phyloP scores from a whole-genome alignment of 1,140 invertebrate genomes.

The Apis dorsata region DNA sequence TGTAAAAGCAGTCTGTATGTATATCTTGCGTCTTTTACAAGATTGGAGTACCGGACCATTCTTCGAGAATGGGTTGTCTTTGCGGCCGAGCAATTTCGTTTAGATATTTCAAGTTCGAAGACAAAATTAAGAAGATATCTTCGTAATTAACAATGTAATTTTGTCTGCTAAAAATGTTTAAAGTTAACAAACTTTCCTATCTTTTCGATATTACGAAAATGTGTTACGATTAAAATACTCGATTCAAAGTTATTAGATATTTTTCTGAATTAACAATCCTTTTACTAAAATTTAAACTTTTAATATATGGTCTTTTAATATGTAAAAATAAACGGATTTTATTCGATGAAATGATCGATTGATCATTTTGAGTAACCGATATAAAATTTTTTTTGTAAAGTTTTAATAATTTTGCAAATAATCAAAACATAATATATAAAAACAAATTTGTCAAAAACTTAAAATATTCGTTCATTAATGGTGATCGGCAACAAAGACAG shows the following conservation, averaged over 20 bases:
- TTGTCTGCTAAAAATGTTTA: neutral
- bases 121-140: neutral
- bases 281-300: neutral
- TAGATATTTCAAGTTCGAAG: neutral
- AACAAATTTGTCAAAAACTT: neutral
- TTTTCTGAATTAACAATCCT: neutral
- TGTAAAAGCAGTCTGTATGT: conserved; percentile 53
- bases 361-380: neutral
- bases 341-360: neutral
- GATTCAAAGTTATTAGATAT: neutral
- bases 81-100: neutral
- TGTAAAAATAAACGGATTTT: neutral
- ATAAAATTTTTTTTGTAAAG: conserved; percentile 17
- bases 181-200: neutral
- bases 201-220: neutral
- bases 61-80: conserved; percentile 12
- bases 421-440: neutral
- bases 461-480: neutral
- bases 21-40: neutral
- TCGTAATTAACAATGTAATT: neutral
- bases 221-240: neutral
- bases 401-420: conserved; percentile 3
- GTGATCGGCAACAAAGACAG: conserved; percentile 28
- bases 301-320: neutral
- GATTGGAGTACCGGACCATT: neutral